Evolutionary conservation across 2,797 vertebrate genomes (phyloP).

Genomic region (Sebastes elongatus): DNA sequence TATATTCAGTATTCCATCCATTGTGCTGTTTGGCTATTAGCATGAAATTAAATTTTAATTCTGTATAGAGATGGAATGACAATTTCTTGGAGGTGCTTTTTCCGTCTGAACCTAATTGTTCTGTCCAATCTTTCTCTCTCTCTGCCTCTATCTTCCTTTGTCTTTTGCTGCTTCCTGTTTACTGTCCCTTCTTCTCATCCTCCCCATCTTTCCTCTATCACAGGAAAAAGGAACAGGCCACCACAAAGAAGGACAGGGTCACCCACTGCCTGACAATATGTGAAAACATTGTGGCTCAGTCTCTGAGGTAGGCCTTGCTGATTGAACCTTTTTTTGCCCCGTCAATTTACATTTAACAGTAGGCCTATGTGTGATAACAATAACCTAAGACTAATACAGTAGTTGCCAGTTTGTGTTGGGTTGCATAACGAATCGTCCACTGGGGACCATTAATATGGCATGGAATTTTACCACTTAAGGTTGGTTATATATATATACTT

Average conservation of each 20-base stretch:
- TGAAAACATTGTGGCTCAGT: conserved; percentile 97
- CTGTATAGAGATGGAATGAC: background rate
- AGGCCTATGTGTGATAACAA: background rate
- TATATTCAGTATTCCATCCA: background rate
- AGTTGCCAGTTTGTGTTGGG: background rate
- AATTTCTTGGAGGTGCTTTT: background rate
- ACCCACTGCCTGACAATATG: conserved; percentile 98
- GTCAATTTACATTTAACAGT: background rate
- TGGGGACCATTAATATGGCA: too few species aligned
- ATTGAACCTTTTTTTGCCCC: background rate
- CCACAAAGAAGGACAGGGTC: conserved; percentile 96
- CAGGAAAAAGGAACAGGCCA: conserved; percentile 96
- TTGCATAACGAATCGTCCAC: background rate
- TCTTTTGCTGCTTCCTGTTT: background rate
- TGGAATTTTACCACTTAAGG: background rate
- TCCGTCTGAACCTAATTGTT: background rate
- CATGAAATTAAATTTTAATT: background rate
- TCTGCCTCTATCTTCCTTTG: background rate
- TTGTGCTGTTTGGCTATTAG: background rate
- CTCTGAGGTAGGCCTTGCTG: conserved; percentile 87
- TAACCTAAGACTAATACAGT: background rate
- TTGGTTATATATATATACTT: too few species aligned
- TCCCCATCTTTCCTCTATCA: conserved; percentile 8
- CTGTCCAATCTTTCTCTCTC: background rate
- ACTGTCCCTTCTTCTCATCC: background rate